These are phyloP conservation scores for Trinectes maculatus DNA, from an alignment of 2,113 vertebrate species.

Conservation along the genomic window DNA sequence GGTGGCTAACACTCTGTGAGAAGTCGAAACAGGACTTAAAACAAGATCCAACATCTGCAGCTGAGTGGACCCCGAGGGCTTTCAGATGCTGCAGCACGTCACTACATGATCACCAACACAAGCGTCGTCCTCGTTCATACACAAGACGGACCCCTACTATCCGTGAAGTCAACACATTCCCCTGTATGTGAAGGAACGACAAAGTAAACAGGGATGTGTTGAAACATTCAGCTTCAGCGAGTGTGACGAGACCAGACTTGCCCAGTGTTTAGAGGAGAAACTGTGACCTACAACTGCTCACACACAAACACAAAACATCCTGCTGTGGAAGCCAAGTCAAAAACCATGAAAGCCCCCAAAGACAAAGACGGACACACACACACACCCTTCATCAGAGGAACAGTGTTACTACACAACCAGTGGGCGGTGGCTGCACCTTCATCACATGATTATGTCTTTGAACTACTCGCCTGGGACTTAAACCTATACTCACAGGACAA, in stretches of 20 bases:
- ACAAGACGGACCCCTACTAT: neutral
- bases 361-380: constrained; percentile 45
- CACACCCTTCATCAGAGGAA: constrained; percentile 51
- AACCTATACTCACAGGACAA: constrained; percentile 39
- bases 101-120: constrained; percentile 19
- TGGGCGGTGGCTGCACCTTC: constrained; percentile 49
- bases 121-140: constrained; percentile 3
- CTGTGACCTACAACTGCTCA: constrained; percentile 63
- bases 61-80: constrained; percentile 42
- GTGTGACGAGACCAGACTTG: constrained; percentile 61
- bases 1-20: constrained; percentile 6
- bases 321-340: too few relatives aligned
- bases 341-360: constrained; percentile 39
- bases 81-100: constrained; percentile 55
- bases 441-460: constrained; percentile 64
- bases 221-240: constrained; percentile 12
- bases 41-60: constrained; percentile 29
- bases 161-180: constrained; percentile 20
- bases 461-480: constrained; percentile 51
- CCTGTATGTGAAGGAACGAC: constrained; percentile 7
- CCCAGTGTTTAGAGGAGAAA: constrained; percentile 66
- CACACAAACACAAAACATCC: constrained; percentile 53
- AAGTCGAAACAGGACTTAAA: constrained; percentile 21
- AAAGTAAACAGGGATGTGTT: constrained; percentile 27
- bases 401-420: constrained; percentile 41